These are phyloP conservation scores for Chinchilla lanigera DNA, from an alignment of 2,113 vertebrate genomes.

Conservation along the genomic window DNA sequence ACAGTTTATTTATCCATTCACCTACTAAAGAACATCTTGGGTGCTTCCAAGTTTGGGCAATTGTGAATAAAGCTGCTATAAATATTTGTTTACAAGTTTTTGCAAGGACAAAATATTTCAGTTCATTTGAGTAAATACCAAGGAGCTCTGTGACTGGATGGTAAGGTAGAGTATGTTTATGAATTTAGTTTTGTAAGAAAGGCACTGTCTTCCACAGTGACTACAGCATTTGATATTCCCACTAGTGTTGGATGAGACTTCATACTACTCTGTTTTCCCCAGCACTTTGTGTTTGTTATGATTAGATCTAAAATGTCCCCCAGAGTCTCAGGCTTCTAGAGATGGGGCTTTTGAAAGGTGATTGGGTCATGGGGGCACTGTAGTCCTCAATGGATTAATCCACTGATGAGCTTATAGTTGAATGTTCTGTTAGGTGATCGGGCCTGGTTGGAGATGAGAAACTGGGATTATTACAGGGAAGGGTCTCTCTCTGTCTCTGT, in stretches of 20 bases:
- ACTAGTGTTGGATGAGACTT: background rate
- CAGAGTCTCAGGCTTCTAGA: background rate
- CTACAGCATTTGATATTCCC: background rate
- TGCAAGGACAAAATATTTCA: background rate
- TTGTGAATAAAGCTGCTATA: background rate
- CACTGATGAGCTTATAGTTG: background rate
- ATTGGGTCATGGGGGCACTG: background rate
- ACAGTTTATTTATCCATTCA: background rate
- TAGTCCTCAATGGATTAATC: background rate
- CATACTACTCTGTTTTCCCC: background rate
- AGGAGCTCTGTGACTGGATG: background rate
- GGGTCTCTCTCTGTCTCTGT: background rate
- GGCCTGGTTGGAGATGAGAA: background rate
- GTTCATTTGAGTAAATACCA: background rate
- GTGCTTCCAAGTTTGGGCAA: background rate
- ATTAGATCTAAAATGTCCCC: background rate
- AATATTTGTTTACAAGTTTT: background rate
- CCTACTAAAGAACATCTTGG: background rate
- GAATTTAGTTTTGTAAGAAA: background rate
- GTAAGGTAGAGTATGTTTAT: background rate
- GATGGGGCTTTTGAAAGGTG: background rate
- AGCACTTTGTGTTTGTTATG: background rate
- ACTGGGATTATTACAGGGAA: background rate
- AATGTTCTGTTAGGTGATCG: background rate
- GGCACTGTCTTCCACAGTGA: background rate